Percentiles rank a stretch among this genome's conserved stretches.
phyloP scores from a whole-genome alignment of 2,888 invertebrate species.

The Polyommatus iphigenia region DNA sequence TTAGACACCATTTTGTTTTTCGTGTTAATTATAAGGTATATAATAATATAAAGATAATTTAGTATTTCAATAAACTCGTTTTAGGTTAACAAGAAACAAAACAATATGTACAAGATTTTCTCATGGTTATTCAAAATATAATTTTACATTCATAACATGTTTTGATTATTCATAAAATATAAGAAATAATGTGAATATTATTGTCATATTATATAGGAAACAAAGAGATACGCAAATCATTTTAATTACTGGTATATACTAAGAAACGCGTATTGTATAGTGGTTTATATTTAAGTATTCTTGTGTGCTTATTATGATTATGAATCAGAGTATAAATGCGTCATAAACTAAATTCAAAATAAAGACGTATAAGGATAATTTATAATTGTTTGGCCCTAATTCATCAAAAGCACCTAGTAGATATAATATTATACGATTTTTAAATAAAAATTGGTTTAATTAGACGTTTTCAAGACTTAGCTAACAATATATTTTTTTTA shows the following conservation, averaged over 20 bases:
- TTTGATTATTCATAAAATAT: slow-evolving; percentile 27
- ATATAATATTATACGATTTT: too few species aligned
- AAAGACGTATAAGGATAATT: too few species aligned
- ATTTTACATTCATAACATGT: slow-evolving; percentile 24
- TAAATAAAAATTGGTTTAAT: too few species aligned
- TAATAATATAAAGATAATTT: background rate
- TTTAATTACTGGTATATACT: slow-evolving; percentile 28
- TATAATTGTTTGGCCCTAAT: too few species aligned
- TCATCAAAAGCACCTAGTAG: too few species aligned
- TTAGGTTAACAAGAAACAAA: slow-evolving; percentile 6
- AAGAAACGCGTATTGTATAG: slow-evolving; percentile 21
- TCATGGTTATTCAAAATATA: slow-evolving; percentile 25
- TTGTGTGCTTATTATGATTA: background rate
- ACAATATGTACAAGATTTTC: slow-evolving; percentile 25
- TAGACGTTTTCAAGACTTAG: too few species aligned
- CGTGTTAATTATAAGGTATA: background rate
- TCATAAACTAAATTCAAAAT: slow-evolving; percentile 2
- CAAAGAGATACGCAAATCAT: slow-evolving; percentile 29
- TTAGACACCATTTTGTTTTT: background rate
- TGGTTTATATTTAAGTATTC: background rate
- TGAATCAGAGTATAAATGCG: background rate
- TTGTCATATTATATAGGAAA: slow-evolving; percentile 15
- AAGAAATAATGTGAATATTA: slow-evolving; percentile 27
- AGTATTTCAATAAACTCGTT: slow-evolving; percentile 24
- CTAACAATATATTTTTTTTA: too few species aligned